Conservation (phyloP, 2,888 invertebrate genomes). For the Oxystoma pomonae region DNA sequence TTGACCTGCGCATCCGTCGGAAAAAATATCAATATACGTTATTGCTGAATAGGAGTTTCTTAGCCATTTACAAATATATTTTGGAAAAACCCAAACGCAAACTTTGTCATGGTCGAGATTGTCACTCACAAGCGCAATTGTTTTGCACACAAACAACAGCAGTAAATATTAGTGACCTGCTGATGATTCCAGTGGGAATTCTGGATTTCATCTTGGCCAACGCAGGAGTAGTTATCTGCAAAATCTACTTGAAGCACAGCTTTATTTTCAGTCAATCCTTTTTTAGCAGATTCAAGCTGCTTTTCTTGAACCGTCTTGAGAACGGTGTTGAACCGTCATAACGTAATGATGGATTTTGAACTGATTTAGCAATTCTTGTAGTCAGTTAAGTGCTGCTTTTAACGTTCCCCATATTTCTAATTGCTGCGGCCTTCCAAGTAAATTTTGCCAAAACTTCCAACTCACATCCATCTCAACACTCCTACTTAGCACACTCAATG, state of each 20-base stretch:
- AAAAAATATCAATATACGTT: conserved; percentile 7
- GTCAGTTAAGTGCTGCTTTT: conserved; percentile 4
- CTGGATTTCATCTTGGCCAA: conserved; percentile 4
- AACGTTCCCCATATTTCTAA: neutral
- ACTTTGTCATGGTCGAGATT: conserved; percentile 6
- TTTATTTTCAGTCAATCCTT: conserved; percentile 6
- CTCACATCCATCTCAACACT: neutral
- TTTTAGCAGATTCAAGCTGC: conserved; percentile 1
- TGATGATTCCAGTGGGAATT: conserved; percentile 5
- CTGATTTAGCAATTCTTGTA: conserved; percentile 1
- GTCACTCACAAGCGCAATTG: conserved; percentile 6
- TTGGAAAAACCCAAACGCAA: conserved; percentile 9
- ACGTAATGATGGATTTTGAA: conserved; percentile 8
- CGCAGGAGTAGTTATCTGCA: neutral
- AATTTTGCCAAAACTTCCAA: conserved; percentile 3
- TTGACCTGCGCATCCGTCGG: conserved; percentile 7
- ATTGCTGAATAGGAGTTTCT: conserved; percentile 8
- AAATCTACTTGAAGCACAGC: conserved; percentile 7
- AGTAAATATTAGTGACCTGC: conserved; percentile 4
- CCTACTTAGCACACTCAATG: neutral
- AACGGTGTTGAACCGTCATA: neutral
- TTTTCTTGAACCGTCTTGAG: conserved; percentile 8
- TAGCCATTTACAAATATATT: neutral
- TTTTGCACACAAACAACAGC: too few relatives aligned
- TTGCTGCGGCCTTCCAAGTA: conserved; percentile 1